These are phyloP conservation scores for Drosophila pseudotakahashii DNA, from an alignment of 2,888 invertebrate genomes.

Conservation along the genomic window DNA sequence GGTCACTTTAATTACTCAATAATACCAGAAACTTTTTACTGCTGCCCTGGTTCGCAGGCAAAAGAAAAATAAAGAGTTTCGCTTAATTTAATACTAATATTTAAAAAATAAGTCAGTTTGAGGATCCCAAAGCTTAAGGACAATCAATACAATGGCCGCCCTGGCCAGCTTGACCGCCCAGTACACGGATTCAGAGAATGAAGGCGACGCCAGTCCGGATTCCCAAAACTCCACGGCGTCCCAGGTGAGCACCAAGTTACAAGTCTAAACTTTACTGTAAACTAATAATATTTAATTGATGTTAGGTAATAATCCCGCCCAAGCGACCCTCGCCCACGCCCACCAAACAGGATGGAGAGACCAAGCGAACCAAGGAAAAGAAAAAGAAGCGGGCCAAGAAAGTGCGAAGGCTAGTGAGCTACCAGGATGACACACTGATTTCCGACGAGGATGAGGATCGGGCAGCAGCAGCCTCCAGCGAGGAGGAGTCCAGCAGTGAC, in stretches of 20 bases:
- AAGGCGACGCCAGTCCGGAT: slow-evolving; percentile 86
- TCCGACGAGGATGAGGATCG: slow-evolving; percentile 89
- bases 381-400: slow-evolving; percentile 71
- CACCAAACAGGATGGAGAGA: slow-evolving; percentile 50
- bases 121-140: neutral
- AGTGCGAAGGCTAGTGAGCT: slow-evolving; percentile 87
- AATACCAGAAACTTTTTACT: neutral
- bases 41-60: neutral
- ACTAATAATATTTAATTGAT: neutral
- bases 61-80: neutral
- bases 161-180: slow-evolving; percentile 94
- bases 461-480: slow-evolving; percentile 83
- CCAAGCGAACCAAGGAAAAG: slow-evolving; percentile 41
- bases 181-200: slow-evolving; percentile 96
- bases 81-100: neutral
- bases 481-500: slow-evolving; percentile 82
- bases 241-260: slow-evolving; percentile 59
- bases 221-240: slow-evolving; percentile 83
- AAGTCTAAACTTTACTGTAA: neutral
- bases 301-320: slow-evolving; percentile 76
- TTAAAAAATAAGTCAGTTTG: neutral
- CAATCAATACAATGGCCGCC: slow-evolving; percentile 85
- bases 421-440: slow-evolving; percentile 90
- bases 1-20: neutral
- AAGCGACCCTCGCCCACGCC: slow-evolving; percentile 67